Conservation (phyloP, 1,140 invertebrate genomes). For the Choristoneura fumiferana region DNA sequence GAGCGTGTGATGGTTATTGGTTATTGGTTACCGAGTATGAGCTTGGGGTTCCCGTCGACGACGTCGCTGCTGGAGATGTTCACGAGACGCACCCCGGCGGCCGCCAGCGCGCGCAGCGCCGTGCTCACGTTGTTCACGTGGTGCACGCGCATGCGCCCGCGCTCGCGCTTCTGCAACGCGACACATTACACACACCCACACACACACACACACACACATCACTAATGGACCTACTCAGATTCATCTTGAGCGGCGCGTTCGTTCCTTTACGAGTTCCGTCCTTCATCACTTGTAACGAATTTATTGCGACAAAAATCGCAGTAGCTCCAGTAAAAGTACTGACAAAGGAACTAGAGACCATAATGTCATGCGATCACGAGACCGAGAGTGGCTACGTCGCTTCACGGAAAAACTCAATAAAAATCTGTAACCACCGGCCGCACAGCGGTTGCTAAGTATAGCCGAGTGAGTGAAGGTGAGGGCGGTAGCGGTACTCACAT, state of each 20-base stretch:
- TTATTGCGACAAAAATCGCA: no score
- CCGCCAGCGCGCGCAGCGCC: slow-evolving; percentile 89
- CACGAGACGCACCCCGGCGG: slow-evolving; percentile 92
- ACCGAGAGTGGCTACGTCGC: neutral
- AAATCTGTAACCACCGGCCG: neutral
- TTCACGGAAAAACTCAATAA: neutral
- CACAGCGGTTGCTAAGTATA: no score
- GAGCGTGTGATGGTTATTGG: no score
- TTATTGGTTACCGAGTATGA: slow-evolving; percentile 83
- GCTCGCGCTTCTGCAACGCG: slow-evolving; percentile 90
- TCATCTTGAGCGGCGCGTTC: no score
- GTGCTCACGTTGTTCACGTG: slow-evolving; percentile 95
- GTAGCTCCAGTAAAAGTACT: no score
- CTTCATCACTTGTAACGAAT: no score
- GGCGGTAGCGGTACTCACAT: slow-evolving; percentile 81
- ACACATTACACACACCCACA: slow-evolving; percentile 30
- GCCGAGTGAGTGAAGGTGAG: neutral
- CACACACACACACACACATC: slow-evolving; percentile 8
- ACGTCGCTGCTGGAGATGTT: slow-evolving; percentile 96
- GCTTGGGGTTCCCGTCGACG: slow-evolving; percentile 92
- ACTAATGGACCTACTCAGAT: neutral
- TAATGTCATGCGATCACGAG: no score
- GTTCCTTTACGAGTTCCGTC: no score
- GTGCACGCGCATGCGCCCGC: slow-evolving; percentile 93
- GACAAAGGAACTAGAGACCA: no score